Conservation (phyloP, 2,888 invertebrate species). For the Dexiosoma caninum region DNA sequence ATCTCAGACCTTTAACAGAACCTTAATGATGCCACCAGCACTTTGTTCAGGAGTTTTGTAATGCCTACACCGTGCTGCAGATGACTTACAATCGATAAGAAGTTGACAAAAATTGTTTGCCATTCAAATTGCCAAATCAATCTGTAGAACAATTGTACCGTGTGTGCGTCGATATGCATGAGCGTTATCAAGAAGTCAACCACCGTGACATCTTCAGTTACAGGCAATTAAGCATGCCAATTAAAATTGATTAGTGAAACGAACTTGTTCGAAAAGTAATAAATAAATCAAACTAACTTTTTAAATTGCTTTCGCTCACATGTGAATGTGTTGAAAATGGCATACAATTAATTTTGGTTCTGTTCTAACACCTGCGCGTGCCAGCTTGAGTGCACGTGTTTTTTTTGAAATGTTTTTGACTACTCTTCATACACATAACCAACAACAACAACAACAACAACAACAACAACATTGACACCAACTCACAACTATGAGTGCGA, state of each 20-base stretch:
- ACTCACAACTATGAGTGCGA: background rate
- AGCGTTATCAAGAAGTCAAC: background rate
- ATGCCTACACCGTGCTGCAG: no score
- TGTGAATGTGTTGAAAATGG: background rate
- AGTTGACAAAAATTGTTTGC: no score
- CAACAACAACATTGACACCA: background rate
- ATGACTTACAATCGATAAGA: no score
- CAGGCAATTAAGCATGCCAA: background rate
- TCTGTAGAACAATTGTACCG: background rate
- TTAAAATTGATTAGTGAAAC: background rate
- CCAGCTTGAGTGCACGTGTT: conserved; percentile 61
- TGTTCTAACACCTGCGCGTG: conserved; percentile 61
- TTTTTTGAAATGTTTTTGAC: conserved; percentile 50
- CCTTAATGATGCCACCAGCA: no score
- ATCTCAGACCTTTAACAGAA: no score
- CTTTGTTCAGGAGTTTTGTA: no score
- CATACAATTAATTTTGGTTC: conserved; percentile 16
- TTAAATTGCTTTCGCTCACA: background rate
- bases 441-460: background rate
- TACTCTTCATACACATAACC: conserved; percentile 19
- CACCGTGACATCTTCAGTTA: background rate
- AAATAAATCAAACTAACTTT: background rate
- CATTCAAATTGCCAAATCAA: no score
- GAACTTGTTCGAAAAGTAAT: background rate
- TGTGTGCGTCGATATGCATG: no score